These are phyloP conservation scores for Eurypyga helias DNA, from an alignment of 2,113 vertebrate species.

Conservation along the genomic window DNA sequence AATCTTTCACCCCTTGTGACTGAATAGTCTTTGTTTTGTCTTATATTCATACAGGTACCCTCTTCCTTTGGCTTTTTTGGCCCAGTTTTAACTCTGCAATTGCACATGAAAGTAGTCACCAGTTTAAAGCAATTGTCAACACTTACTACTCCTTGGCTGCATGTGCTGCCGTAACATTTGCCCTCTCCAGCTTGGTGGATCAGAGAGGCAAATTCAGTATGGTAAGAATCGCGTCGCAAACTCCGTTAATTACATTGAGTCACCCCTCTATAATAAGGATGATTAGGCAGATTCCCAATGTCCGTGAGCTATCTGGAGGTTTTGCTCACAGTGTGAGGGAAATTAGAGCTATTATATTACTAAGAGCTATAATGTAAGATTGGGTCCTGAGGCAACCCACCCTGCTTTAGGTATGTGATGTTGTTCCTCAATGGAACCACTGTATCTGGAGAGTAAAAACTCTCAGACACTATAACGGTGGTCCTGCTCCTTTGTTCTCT, in stretches of 20 bases:
- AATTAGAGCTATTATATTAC: not conserved
- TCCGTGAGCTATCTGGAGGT: not conserved
- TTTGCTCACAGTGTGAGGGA: not conserved
- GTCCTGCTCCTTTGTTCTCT: not conserved
- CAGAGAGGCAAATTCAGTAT: conserved; percentile 90
- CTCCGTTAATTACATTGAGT: accelerated
- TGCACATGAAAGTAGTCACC: not conserved
- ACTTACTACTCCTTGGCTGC: conserved; percentile 92
- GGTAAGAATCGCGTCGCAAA: conserved; percentile 72
- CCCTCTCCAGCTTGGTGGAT: conserved; percentile 87
- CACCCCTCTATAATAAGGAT: not conserved
- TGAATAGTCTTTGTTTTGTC: not conserved
- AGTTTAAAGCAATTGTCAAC: conserved; percentile 84
- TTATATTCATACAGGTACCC: conserved; percentile 69
- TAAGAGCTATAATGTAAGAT: not conserved
- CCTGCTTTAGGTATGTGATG: no score
- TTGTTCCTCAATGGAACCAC: not conserved
- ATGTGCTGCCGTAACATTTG: conserved; percentile 85
- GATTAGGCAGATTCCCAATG: not conserved
- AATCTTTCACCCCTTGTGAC: not conserved
- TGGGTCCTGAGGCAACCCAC: not conserved
- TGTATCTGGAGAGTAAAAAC: not conserved
- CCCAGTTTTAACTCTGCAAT: conserved; percentile 96
- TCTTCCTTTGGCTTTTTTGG: conserved; percentile 96
- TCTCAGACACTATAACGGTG: not conserved